Conservation (phyloP, 2,113 vertebrate species). For the Mesoclemmys tuberculata region DNA sequence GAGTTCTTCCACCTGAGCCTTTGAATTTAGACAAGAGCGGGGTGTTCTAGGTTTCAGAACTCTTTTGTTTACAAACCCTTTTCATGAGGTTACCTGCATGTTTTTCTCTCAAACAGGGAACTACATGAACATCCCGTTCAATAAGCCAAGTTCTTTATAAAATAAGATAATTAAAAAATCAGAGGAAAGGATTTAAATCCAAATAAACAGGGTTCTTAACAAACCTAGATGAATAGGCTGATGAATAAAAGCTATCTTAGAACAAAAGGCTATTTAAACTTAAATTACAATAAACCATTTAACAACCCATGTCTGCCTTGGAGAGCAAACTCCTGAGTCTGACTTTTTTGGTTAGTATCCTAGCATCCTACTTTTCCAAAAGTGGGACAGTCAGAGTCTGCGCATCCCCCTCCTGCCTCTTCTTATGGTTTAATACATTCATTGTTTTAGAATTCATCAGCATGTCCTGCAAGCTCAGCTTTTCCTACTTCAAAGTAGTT, state of each 20-base stretch:
- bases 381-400: background rate
- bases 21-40: background rate
- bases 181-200: background rate
- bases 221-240: background rate
- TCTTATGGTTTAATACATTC: background rate
- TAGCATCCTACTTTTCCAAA: background rate
- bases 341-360: background rate
- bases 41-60: background rate
- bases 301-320: background rate
- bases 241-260: background rate
- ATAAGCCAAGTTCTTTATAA: background rate
- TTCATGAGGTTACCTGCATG: background rate
- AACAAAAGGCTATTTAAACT: background rate
- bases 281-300: background rate
- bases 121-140: background rate
- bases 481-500: background rate
- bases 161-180: background rate
- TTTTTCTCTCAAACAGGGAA: background rate
- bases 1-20: background rate
- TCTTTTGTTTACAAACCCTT: background rate
- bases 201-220: background rate
- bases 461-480: background rate
- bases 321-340: background rate
- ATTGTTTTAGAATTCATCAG: background rate
- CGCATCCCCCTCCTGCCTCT: background rate